Evolutionary conservation across 2,888 invertebrate genomes (phyloP), one percentile per base, ranked within the genome.

Genomic region (Koerneria pararmatus): DNA sequence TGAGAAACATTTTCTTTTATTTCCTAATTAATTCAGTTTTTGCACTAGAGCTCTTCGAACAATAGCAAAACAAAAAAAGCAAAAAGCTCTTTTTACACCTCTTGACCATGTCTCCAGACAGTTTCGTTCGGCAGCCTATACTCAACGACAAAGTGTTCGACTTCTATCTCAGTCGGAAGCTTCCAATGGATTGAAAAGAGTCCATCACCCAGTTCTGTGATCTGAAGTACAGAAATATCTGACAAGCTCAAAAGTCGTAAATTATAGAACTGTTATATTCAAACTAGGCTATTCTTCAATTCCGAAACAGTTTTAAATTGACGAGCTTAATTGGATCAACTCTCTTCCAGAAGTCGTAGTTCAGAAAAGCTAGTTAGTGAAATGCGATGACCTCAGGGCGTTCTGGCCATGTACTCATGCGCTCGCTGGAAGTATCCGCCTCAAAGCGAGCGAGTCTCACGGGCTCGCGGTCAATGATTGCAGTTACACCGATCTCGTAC

Each of bases 401-500:
- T 57, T 73, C 71, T 29, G 72, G 70, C 75, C 77, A 74, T 5
- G 70, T 70, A 58, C 74, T 72, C n/a, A 70, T 76, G 31, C 69
- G 65, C 31, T 65, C 69, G 34, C 69, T 67, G 6, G 78, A 76
- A n/a, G 80, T 76, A 32, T 66, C 60, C 2, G 73, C 70, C 29
- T 70, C 69, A 53, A 77, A 62, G 19, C 73, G 72, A 57, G 81
- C 80, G 49, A 82, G 48, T 35, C 63, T 41, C 5, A 68, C 70
- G n/a, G 83, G 82, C 63, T 80, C 80, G 58, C 79, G 77, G 62
- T 83, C 78, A 34, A 79, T 81, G 65, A 80, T 79, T 5, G 82
- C 82, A 24, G 83, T 71, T 15, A 83, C 80, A n/a, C 80, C 83
- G 63, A 83, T 76, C 22, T 73, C 73, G 67, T 83, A 62, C 27